These are phyloP conservation scores for Heterodera filipjevi DNA, from an alignment of 2,888 invertebrate genomes.

Conservation along the genomic window DNA sequence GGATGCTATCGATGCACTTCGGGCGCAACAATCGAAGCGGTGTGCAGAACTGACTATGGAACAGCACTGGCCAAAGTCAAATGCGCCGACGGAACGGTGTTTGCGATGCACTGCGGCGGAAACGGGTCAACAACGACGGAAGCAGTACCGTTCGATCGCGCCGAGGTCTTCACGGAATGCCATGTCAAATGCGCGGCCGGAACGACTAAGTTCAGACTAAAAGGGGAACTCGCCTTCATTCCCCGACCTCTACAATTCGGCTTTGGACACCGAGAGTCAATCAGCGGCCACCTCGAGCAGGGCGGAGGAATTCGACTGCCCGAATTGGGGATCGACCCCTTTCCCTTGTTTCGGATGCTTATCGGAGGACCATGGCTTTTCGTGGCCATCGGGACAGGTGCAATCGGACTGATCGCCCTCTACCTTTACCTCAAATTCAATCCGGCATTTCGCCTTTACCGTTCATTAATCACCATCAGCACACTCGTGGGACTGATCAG, in stretches of 20 bases:
- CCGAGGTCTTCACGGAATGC: neutral
- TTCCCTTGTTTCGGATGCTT: neutral
- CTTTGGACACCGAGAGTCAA: neutral
- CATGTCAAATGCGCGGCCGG: neutral
- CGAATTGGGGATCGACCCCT: neutral
- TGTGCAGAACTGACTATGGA: neutral
- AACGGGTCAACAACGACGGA: neutral
- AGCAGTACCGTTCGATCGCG: neutral
- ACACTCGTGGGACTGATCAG: no score
- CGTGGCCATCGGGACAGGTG: conserved; percentile 5
- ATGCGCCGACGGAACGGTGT: neutral
- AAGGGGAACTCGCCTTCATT: neutral
- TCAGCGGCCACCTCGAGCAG: neutral
- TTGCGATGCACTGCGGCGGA: neutral
- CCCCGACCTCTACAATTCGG: neutral
- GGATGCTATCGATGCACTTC: neutral
- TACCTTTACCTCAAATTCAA: neutral
- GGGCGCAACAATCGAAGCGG: neutral
- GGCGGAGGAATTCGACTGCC: neutral
- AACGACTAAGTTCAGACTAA: neutral
- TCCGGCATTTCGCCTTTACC: neutral
- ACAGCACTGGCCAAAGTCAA: neutral
- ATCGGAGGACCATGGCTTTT: neutral
- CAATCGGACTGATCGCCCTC: no score
- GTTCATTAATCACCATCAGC: no score